phyloP scores from a whole-genome alignment of 2,888 invertebrate genomes.

The Sarcophaga carnaria region DNA sequence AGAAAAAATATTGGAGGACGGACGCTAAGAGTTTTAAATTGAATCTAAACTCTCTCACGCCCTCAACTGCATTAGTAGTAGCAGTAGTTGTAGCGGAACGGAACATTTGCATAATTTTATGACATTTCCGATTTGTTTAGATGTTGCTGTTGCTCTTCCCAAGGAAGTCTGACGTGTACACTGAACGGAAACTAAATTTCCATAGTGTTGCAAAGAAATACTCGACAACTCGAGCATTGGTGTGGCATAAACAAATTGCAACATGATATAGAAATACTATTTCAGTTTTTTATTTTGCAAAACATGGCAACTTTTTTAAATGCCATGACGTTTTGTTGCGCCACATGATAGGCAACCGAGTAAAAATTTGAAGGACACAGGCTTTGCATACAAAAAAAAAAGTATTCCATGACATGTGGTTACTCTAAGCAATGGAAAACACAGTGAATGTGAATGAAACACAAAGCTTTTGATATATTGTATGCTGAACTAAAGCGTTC shows the following conservation, averaged over 20 bases:
- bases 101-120: conserved; percentile 58
- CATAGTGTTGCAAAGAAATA: neutral
- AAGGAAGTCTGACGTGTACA: conserved; percentile 22
- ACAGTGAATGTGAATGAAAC: too few species aligned
- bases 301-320: too few species aligned
- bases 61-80: neutral
- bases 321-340: too few species aligned
- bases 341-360: too few species aligned
- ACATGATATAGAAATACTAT: too few species aligned
- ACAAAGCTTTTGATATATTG: too few species aligned
- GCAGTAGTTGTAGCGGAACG: neutral
- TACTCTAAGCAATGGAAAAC: too few species aligned
- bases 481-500: too few species aligned
- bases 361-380: too few species aligned
- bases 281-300: too few species aligned
- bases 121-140: conserved; percentile 58
- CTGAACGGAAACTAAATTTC: conserved; percentile 52
- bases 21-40: neutral
- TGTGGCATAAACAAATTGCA: neutral
- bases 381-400: too few species aligned
- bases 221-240: neutral
- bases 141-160: conserved; percentile 15
- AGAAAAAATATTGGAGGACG: neutral
- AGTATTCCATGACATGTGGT: too few species aligned
- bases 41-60: neutral